Evolutionary conservation across 1,140 invertebrate genomes (phyloP).

Genomic region (Rhopalosiphum maidis): DNA sequence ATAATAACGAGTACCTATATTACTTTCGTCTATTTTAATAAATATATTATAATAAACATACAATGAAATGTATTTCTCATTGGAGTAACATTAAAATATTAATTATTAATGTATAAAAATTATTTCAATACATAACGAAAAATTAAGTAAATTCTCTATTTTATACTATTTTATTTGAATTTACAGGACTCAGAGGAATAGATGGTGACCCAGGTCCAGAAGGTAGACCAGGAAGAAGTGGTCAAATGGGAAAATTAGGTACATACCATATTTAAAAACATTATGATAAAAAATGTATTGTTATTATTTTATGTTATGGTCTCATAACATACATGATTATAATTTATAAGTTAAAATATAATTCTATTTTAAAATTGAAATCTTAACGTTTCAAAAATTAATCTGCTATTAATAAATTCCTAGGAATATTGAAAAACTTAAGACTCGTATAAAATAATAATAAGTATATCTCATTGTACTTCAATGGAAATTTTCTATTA

Average conservation of each 20-base stretch:
- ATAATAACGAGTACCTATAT: not conserved
- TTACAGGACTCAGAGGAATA: slow-evolving; percentile 65
- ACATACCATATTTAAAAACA: slow-evolving; percentile 64
- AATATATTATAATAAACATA: too few relatives aligned
- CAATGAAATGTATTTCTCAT: not conserved
- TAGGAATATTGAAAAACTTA: too few relatives aligned
- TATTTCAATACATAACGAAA: too few relatives aligned
- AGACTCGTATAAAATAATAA: too few relatives aligned
- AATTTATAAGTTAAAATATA: not conserved
- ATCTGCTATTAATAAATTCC: too few relatives aligned
- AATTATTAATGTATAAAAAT: too few relatives aligned
- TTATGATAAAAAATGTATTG: not conserved
- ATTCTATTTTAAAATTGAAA: too few relatives aligned
- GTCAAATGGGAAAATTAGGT: slow-evolving; percentile 71
- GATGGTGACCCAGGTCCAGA: slow-evolving; percentile 70
- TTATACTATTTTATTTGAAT: not conserved
- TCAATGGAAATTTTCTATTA: too few relatives aligned
- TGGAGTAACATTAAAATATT: too few relatives aligned
- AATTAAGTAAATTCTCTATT: not conserved
- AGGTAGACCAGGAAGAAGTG: slow-evolving; percentile 70
- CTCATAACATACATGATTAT: not conserved
- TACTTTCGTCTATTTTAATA: too few relatives aligned
- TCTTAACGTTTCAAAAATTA: too few relatives aligned
- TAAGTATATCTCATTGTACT: too few relatives aligned
- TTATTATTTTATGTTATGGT: not conserved